Percentiles rank a stretch among this genome's conserved stretches.
phyloP scores from a whole-genome alignment of 2,797 vertebrate species.

The Cercopithecus diana region DNA sequence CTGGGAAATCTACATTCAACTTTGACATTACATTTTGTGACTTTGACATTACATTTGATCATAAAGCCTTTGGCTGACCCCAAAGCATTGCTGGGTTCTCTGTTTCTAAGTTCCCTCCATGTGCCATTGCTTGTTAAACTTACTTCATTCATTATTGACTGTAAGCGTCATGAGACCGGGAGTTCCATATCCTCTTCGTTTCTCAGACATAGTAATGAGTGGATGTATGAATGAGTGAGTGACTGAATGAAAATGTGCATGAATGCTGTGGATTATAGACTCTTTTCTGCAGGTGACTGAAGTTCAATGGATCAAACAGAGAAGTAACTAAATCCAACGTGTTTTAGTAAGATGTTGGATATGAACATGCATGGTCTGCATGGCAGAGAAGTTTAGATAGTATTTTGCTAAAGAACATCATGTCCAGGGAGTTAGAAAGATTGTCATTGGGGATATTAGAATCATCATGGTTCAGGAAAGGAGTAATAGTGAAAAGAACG shows the following conservation, averaged over 20 bases:
- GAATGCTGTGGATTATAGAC: accelerated
- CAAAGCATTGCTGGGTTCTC: background rate
- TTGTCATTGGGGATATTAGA: background rate
- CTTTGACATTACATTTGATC: background rate
- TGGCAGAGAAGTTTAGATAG: background rate
- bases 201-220: background rate
- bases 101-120: background rate
- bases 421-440: background rate
- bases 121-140: background rate
- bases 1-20: background rate
- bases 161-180: background rate
- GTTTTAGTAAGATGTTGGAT: background rate
- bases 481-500: background rate
- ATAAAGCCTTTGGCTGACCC: background rate
- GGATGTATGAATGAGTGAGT: background rate
- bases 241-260: background rate
- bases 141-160: background rate
- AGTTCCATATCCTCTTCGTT: background rate
- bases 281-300: background rate
- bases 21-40: background rate
- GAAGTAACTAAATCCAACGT: background rate
- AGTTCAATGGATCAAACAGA: background rate
- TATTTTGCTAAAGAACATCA: background rate
- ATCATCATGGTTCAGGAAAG: background rate
- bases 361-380: background rate